Percentiles rank a stretch among this genome's conserved stretches.
Conservation (phyloP, 2,113 vertebrate species). For the Pseudolaguvia tuberculata region DNA sequence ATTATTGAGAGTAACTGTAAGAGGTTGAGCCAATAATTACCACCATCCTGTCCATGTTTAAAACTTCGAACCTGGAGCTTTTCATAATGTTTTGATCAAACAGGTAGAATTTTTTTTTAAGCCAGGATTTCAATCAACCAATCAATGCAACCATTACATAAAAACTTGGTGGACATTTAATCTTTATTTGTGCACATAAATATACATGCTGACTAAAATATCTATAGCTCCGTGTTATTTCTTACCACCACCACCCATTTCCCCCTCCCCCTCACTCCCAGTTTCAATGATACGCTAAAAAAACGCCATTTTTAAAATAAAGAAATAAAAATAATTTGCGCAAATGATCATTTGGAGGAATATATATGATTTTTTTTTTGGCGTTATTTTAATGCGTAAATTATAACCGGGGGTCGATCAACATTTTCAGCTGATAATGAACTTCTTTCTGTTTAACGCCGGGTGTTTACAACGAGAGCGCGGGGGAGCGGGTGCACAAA, state of each 20-base stretch:
- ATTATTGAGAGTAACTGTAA: not conserved
- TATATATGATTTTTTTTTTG: not conserved
- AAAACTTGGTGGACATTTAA: too few species aligned
- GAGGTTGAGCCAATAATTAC: not conserved
- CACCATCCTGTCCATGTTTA: not conserved
- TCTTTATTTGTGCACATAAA: too few species aligned
- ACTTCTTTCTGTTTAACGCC: slow-evolving; percentile 1
- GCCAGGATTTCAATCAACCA: not conserved
- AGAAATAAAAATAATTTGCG: not conserved
- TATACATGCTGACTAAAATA: not conserved
- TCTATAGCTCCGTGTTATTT: not conserved
- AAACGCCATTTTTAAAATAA: not conserved
- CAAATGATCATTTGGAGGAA: not conserved
- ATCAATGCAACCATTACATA: too few species aligned
- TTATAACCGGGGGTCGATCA: not conserved
- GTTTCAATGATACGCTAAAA: not conserved
- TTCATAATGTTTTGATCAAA: not conserved
- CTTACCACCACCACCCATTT: too few species aligned
- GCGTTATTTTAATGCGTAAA: not conserved
- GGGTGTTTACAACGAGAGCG: slow-evolving; percentile 27
- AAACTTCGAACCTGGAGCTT: not conserved
- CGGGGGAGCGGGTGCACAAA: slow-evolving; percentile 62
- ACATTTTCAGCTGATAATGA: not conserved
- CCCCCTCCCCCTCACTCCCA: too few species aligned
- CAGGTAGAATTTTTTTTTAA: not conserved